A percentile compares a stretch with the other conserved stretches of the same genome.
Evolutionary conservation across 92 coral and sea anemone genomes (phyloP).

Genomic region (Phenganax marumi): DNA sequence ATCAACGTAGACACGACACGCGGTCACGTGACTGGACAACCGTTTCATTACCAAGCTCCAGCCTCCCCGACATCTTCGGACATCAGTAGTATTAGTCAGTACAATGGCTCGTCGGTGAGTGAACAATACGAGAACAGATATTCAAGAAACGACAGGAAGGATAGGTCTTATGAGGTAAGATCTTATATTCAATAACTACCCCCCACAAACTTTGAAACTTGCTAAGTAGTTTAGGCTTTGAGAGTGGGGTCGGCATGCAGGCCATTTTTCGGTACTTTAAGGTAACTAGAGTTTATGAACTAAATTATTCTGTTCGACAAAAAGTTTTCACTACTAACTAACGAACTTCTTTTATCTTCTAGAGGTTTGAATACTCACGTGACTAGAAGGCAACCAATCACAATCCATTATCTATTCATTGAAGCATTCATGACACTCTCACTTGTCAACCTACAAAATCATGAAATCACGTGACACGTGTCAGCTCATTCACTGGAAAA

Average conservation of each 20-base stretch:
- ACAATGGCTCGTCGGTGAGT: conserved; percentile 26
- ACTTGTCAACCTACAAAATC: no score
- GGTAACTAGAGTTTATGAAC: no score
- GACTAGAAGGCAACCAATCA: conserved; percentile 7
- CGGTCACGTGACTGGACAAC: conserved; percentile 34
- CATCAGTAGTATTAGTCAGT: conserved; percentile 31
- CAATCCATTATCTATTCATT: neutral
- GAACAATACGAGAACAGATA: conserved; percentile 6
- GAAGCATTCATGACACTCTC: neutral
- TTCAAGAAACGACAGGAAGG: neutral
- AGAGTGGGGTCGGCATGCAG: no score
- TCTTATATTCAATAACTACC: no score
- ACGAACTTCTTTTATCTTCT: neutral
- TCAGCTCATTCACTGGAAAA: no score
- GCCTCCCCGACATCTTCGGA: conserved; percentile 20
- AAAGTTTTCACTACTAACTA: neutral
- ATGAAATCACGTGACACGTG: no score
- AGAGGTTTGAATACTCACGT: conserved; percentile 30
- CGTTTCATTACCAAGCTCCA: conserved; percentile 38
- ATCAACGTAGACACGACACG: conserved; percentile 28
- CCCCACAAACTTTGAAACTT: no score
- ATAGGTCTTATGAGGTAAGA: conserved; percentile 19
- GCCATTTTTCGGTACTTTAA: no score
- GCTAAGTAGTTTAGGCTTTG: no score
- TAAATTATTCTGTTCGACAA: neutral